A percentile compares a stretch with the other conserved stretches of the same genome.
Evolutionary conservation across 2,888 invertebrate species (phyloP).

Genomic region (Parelbella ahira): DNA sequence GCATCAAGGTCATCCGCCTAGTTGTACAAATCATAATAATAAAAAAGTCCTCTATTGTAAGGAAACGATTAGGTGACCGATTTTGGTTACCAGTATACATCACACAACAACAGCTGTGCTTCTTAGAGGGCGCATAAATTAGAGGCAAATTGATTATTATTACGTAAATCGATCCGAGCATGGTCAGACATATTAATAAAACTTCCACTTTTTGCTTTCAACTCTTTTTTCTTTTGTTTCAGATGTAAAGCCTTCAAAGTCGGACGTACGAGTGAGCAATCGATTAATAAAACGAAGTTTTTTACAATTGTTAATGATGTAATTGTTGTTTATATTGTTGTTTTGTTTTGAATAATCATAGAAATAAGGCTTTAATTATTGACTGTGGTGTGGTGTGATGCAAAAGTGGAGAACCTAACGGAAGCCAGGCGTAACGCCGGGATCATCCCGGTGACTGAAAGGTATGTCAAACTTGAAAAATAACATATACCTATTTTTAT

Average conservation of each 20-base stretch:
- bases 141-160: too few species aligned
- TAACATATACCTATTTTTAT: too few species aligned
- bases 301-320: slow-evolving; percentile 17
- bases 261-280: slow-evolving; percentile 28
- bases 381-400: slow-evolving; percentile 40
- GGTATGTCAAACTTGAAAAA: slow-evolving; percentile 42
- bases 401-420: slow-evolving; percentile 68
- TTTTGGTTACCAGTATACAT: too few species aligned
- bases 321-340: slow-evolving; percentile 6
- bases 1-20: too few species aligned
- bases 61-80: too few species aligned
- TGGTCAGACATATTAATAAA: too few species aligned
- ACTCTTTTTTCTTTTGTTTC: slow-evolving; percentile 57
- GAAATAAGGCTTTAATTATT: slow-evolving; percentile 28
- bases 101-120: too few species aligned
- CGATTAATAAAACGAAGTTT: slow-evolving; percentile 32
- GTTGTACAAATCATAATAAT: too few species aligned
- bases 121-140: too few species aligned
- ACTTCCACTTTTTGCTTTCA: too few species aligned
- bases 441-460: slow-evolving; percentile 66
- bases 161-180: too few species aligned
- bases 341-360: slow-evolving; percentile 1
- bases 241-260: slow-evolving; percentile 46
- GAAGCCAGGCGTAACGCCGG: slow-evolving; percentile 54
- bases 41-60: too few species aligned